phyloP scores from a whole-genome alignment of 1,140 invertebrate genomes.

The Oedothorax gibbosus region DNA sequence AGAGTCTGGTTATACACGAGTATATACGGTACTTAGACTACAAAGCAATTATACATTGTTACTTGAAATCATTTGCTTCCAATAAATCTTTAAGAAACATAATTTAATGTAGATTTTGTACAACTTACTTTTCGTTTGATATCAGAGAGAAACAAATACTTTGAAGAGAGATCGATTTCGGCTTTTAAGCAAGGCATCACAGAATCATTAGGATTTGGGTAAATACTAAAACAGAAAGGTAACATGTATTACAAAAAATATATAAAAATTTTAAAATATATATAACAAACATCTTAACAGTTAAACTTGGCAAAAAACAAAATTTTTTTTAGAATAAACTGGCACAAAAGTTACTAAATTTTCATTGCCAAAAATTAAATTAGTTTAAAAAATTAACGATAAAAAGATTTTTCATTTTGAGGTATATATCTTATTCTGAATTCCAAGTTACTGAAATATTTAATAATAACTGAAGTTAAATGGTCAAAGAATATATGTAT shows the following conservation, averaged over 20 bases:
- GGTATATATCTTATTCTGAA: too few relatives aligned
- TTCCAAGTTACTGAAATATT: too few relatives aligned
- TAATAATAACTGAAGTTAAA: too few relatives aligned
- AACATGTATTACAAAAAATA: background rate
- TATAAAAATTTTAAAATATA: background rate
- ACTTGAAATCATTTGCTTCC: background rate
- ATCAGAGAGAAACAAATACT: conserved; percentile 87
- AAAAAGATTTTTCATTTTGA: too few relatives aligned
- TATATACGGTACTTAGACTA: too few relatives aligned
- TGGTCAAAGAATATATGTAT: too few relatives aligned
- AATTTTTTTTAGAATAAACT: background rate
- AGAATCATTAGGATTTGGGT: conserved; percentile 49
- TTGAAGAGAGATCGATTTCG: conserved; percentile 82
- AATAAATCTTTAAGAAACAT: background rate
- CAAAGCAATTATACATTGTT: background rate
- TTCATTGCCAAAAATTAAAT: too few relatives aligned
- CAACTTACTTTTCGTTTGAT: conserved; percentile 74
- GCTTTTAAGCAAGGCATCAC: conserved; percentile 76
- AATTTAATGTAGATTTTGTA: background rate
- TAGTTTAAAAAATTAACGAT: too few relatives aligned
- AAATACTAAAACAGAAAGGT: conserved; percentile 39
- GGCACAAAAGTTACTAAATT: background rate
- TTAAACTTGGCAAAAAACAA: background rate
- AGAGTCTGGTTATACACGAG: too few relatives aligned
- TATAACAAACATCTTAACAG: background rate